phyloP scores from a whole-genome alignment of 1,140 invertebrate species.

The Bombus turneri region DNA sequence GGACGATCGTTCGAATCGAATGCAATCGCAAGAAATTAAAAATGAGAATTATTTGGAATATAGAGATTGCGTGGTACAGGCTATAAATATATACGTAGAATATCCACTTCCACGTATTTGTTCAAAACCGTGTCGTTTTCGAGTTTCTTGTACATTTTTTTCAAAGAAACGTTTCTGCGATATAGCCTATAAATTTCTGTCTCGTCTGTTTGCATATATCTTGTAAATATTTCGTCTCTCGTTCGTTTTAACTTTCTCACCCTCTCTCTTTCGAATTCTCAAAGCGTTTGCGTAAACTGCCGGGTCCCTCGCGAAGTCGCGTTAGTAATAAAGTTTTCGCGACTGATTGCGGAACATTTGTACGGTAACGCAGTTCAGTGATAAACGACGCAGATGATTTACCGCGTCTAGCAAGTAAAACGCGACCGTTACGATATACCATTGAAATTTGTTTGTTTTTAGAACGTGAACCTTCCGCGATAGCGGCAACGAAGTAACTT shows the following conservation, averaged over 20 bases:
- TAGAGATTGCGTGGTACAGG: not conserved
- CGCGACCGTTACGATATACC: not conserved
- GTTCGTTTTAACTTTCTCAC: not conserved
- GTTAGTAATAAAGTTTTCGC: constrained; percentile 6
- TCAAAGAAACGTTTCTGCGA: not conserved
- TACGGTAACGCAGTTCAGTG: not conserved
- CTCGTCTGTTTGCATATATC: too few relatives aligned
- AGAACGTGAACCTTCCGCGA: not conserved
- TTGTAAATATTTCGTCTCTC: not conserved
- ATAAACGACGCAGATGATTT: not conserved
- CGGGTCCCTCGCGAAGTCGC: not conserved
- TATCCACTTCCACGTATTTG: too few relatives aligned
- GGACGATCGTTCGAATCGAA: not conserved
- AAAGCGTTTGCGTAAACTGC: not conserved
- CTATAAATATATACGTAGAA: accelerated
- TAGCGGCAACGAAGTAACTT: not conserved
- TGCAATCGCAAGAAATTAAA: not conserved
- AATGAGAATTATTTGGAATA: not conserved
- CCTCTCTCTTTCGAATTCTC: not conserved
- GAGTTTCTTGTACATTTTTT: too few relatives aligned
- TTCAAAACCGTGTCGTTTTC: too few relatives aligned
- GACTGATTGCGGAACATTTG: not conserved
- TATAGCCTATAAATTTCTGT: not conserved
- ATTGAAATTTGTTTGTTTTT: constrained; percentile 3
- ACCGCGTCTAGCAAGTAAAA: not conserved